Conservation (phyloP, 2,113 vertebrate genomes). For the Heterotilapia buettikoferi region DNA sequence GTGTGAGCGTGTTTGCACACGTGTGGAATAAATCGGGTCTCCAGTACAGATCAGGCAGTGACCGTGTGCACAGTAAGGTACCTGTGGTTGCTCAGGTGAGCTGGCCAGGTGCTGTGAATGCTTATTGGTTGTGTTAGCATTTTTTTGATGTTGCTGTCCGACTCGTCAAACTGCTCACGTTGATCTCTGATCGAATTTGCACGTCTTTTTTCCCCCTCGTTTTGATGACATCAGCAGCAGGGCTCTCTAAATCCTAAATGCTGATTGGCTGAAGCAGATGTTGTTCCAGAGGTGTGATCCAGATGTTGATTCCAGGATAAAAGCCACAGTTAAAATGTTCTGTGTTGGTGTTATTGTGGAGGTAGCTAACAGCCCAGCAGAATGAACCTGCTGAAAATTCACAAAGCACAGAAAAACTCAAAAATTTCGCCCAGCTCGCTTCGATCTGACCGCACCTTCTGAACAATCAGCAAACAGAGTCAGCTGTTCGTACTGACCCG, state of each 20-base stretch:
- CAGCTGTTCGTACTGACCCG: background rate
- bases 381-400: background rate
- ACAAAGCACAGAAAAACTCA: background rate
- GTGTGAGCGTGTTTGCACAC: background rate
- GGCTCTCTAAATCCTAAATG: background rate
- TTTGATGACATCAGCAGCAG: background rate
- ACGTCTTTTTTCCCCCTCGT: background rate
- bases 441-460: background rate
- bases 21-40: background rate
- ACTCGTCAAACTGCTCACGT: background rate
- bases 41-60: background rate
- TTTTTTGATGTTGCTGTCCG: background rate
- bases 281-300: background rate
- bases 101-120: background rate
- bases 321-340: background rate
- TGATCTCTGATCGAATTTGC: background rate
- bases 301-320: background rate
- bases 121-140: background rate
- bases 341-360: background rate
- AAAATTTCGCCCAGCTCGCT: rapidly evolving
- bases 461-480: background rate
- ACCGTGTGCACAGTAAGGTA: rapidly evolving
- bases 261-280: background rate
- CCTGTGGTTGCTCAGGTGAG: background rate
- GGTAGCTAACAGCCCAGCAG: background rate